phyloP scores from a whole-genome alignment of 2,113 vertebrate genomes.

The Ariopsis seemanni region DNA sequence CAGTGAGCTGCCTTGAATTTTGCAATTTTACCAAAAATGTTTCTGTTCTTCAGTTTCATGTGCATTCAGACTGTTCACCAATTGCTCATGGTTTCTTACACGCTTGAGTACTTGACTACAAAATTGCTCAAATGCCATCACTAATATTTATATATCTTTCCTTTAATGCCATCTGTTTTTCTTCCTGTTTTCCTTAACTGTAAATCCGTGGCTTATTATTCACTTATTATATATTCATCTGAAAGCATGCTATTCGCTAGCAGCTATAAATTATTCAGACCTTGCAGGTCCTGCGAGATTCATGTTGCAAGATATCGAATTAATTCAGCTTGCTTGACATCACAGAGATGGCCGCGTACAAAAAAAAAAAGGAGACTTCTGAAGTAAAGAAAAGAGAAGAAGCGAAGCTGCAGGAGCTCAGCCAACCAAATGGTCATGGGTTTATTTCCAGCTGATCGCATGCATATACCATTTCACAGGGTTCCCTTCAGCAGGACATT shows the following conservation, averaged over 20 bases:
- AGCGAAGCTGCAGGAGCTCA: background rate
- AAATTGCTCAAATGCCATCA: background rate
- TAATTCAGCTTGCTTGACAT: constrained; percentile 12
- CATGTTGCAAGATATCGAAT: constrained; percentile 1
- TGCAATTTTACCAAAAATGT: background rate
- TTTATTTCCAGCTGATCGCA: constrained; percentile 32
- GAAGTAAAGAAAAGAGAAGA: background rate
- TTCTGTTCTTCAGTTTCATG: background rate
- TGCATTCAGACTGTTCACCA: background rate
- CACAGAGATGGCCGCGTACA: background rate
- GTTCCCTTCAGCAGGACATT: background rate
- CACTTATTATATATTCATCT: background rate
- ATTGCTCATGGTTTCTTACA: background rate
- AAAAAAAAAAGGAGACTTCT: background rate
- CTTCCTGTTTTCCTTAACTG: background rate
- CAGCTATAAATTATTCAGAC: constrained; percentile 16
- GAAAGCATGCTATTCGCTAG: background rate
- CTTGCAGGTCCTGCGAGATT: background rate
- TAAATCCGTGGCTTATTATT: background rate
- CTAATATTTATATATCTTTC: background rate
- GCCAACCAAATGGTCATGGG: background rate
- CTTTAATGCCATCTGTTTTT: background rate
- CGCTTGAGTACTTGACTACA: background rate
- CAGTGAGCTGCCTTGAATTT: background rate
- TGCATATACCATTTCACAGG: background rate